Evolutionary conservation across 2,113 vertebrate genomes (phyloP).

Genomic region (Sphaerodactylus townsendi): DNA sequence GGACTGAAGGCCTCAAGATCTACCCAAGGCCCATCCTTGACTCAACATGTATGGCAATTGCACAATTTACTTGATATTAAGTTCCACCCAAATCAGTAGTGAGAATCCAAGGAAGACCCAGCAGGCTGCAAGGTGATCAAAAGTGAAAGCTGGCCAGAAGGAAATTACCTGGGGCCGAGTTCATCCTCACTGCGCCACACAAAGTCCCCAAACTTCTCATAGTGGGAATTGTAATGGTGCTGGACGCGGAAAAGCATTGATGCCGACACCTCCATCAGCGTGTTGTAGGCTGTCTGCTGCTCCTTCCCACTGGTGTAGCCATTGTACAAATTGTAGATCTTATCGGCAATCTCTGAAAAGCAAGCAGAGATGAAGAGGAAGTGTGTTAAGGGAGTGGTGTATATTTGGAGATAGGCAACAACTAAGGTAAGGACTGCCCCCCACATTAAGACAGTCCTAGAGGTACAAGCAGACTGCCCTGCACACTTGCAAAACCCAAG

Average conservation of each 20-base stretch:
- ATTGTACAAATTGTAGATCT: slow-evolving; percentile 97
- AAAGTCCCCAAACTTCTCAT: slow-evolving; percentile 98
- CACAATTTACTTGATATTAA: not conserved
- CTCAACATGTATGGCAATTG: not conserved
- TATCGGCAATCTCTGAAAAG: slow-evolving; percentile 92
- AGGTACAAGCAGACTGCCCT: too few relatives aligned
- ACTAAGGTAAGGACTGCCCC: not conserved
- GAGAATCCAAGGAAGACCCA: too few relatives aligned
- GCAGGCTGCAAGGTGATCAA: fast-evolving
- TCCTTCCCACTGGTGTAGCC: slow-evolving; percentile 99
- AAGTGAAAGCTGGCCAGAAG: not conserved
- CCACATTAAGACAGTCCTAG: not conserved
- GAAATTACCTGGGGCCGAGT: slow-evolving; percentile 90
- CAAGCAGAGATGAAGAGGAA: not conserved
- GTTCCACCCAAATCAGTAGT: too few relatives aligned
- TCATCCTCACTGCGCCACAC: slow-evolving; percentile 98
- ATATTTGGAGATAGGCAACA: too few relatives aligned
- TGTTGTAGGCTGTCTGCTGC: slow-evolving; percentile 97
- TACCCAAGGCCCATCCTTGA: not conserved
- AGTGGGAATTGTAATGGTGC: slow-evolving; percentile 98
- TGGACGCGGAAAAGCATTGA: slow-evolving; percentile 93
- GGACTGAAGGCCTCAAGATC: too few relatives aligned
- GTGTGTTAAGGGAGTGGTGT: not conserved
- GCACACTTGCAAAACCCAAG: too few relatives aligned
- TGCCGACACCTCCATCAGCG: slow-evolving; percentile 91